Evolutionary conservation across 2,113 vertebrate genomes (phyloP), one percentile per base, ranked within the genome.

Genomic region (Pterophyllum scalare): DNA sequence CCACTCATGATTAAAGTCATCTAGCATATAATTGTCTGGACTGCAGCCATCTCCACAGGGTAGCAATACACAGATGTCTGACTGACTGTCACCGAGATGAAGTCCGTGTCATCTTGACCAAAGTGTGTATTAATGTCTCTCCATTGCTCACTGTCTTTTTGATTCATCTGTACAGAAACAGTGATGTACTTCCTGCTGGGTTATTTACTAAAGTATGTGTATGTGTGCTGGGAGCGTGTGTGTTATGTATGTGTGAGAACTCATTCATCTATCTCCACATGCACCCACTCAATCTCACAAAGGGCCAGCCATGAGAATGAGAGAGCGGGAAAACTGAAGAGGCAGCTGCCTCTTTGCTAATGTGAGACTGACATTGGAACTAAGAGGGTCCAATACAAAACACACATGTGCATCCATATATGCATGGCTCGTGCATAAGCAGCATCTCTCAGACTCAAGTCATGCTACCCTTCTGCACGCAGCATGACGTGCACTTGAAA

Each of bases 201-300:
- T 94, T 94, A 94, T 94, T 94, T 94, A 92, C 87, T n/a, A 90
- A 93, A 93, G 88, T 84, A 75, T 86, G 85, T 75, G 79, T 90
- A 62, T 75, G 87, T 58, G 86, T 52, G 40, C 33, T 35, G 84
- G 74, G 85, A 65, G 79, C 76, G 86, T 82, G 81, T 84, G 88
- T 89, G 83, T 83, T 82, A 58, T 74, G 60, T 61, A 88, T 85
- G 84, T 87, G 85, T 90, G 89, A 87, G 82, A 91, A 87, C 84
- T 90, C 89, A 95, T 95, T 95, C 94, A 93, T 86, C 87, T 79
- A 76, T 92, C 94, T 95, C 94, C 94, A 95, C 94, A 94, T 95
- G 94, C 91, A 91, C 87, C 94, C 93, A 93, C 94, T 95, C 88
- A 74, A 83, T 81, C 87, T 87, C 91, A 94, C 93, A 94, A 95